A percentile compares a stretch with the other conserved stretches of the same genome.
Evolutionary conservation across 2,797 vertebrate species (phyloP).

Genomic region (Spinus pinus): DNA sequence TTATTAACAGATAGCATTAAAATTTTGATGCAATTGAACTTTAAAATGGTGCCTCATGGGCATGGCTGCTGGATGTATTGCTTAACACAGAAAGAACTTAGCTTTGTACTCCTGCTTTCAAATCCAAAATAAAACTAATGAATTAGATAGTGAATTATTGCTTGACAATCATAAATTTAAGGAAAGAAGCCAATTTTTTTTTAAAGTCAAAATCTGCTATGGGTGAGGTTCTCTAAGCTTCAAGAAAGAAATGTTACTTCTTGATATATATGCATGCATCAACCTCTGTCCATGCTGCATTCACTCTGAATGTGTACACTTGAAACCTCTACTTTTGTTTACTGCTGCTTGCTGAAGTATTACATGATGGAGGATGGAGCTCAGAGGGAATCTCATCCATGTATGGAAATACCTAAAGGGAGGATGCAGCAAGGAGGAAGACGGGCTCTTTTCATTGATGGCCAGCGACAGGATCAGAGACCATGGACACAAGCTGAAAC

Average conservation of each 20-base stretch:
- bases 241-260: neutral
- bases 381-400: neutral
- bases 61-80: neutral
- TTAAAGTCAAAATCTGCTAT: neutral
- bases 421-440: neutral
- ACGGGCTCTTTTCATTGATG: neutral
- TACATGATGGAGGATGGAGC: neutral
- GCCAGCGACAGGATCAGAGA: neutral
- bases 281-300: neutral
- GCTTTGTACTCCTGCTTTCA: neutral
- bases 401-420: neutral
- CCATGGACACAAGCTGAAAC: neutral
- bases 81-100: neutral
- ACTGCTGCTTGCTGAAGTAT: constrained; percentile 5
- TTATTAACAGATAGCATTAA: neutral
- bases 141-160: neutral
- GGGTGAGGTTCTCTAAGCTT: neutral
- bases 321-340: neutral
- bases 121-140: neutral
- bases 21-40: neutral
- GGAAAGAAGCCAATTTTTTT: neutral
- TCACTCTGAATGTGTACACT: neutral
- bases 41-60: neutral
- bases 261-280: neutral
- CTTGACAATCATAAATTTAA: neutral